Percentiles rank a stretch among this genome's conserved stretches.
Conservation (phyloP, 2,797 vertebrate species). For the Chanos chanos region DNA sequence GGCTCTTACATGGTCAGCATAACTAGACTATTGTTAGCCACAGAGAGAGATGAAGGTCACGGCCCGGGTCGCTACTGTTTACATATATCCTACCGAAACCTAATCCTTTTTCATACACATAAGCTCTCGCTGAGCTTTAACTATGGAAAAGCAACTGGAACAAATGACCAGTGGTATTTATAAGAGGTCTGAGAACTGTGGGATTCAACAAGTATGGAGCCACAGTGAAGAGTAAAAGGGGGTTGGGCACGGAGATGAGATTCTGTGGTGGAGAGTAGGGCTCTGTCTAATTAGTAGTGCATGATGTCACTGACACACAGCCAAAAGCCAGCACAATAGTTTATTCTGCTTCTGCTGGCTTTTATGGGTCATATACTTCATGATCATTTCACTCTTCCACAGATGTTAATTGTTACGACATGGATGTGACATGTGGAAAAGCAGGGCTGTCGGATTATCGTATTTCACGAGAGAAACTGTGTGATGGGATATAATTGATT, state of each 20-base stretch:
- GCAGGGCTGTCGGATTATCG: not conserved
- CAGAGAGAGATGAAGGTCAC: not conserved
- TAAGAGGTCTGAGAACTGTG: not conserved
- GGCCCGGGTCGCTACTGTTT: not conserved
- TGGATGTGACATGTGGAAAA: conserved; percentile 16
- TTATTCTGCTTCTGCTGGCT: too few species aligned
- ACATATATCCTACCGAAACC: conserved; percentile 10
- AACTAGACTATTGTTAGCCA: conserved; percentile 11
- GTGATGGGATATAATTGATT: not conserved
- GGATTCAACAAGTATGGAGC: conserved; percentile 9
- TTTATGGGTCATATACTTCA: too few species aligned
- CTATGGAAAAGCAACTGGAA: not conserved
- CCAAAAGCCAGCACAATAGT: too few species aligned
- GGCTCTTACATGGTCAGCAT: conserved; percentile 5
- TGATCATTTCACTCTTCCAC: too few species aligned
- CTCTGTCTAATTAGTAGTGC: conserved; percentile 2
- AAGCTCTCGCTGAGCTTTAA: not conserved
- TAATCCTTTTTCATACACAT: conserved; percentile 11
- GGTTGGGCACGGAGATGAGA: conserved; percentile 2
- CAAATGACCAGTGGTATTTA: not conserved
- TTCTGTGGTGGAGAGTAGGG: conserved; percentile 5
- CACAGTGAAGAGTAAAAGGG: not conserved
- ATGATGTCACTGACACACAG: not conserved
- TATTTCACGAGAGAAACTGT: conserved; percentile 4
- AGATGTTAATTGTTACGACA: not conserved